phyloP scores from a whole-genome alignment of 2,888 invertebrate genomes.

The Callyntrura guangdongensis region DNA sequence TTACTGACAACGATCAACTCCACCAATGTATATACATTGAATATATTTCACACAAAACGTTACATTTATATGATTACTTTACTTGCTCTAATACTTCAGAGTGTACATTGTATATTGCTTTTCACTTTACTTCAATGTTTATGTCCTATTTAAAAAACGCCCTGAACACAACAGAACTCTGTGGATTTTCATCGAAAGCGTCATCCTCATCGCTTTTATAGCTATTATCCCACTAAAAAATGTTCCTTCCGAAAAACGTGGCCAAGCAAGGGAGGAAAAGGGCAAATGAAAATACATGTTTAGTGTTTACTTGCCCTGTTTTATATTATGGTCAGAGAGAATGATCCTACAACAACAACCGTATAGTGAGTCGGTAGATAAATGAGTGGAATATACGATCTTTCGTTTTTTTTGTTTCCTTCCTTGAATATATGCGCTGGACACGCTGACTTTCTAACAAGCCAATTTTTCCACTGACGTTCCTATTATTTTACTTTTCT shows the following conservation, averaged over 20 bases:
- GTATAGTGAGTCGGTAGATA: constrained; percentile 57
- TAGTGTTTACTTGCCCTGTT: constrained; percentile 27
- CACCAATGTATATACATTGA: too few relatives aligned
- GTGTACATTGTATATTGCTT: not conserved
- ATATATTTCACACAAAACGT: not conserved
- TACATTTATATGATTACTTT: not conserved
- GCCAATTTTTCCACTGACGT: constrained; percentile 30
- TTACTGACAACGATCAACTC: too few relatives aligned
- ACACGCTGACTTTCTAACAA: constrained; percentile 41
- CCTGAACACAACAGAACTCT: not conserved
- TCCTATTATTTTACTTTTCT: constrained; percentile 46
- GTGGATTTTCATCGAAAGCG: not conserved
- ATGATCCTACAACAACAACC: constrained; percentile 55
- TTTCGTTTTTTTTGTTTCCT: constrained; percentile 38
- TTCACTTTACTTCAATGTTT: not conserved
- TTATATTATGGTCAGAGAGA: constrained; percentile 68
- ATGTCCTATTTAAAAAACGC: not conserved
- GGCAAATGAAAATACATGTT: constrained; percentile 62
- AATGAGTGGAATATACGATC: constrained; percentile 66
- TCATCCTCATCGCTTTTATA: not conserved
- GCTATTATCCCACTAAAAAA: not conserved
- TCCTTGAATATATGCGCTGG: constrained; percentile 14
- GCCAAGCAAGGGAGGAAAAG: constrained; percentile 7
- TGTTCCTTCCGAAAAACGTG: not conserved
- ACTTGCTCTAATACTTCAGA: not conserved